Percentiles rank a stretch among this genome's conserved stretches.
Conservation (phyloP, 2,888 invertebrate species). For the Synergus umbraculus region DNA sequence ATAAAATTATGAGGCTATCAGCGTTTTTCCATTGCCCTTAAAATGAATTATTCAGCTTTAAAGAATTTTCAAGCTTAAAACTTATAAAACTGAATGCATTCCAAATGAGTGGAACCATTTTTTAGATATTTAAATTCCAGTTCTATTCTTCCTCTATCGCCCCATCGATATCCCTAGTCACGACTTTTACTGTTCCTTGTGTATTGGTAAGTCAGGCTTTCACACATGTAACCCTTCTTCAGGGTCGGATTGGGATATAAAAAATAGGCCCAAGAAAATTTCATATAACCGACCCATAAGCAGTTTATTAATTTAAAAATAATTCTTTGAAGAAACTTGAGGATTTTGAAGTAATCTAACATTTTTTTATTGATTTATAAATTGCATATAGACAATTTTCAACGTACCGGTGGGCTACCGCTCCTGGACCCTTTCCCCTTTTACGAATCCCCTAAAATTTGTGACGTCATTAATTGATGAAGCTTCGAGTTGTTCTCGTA, state of each 20-base stretch:
- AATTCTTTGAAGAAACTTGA: too few relatives aligned
- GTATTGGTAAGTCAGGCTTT: not conserved
- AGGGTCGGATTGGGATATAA: too few relatives aligned
- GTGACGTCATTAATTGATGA: conserved; percentile 20
- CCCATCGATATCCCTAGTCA: not conserved
- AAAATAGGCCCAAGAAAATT: too few relatives aligned
- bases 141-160: not conserved
- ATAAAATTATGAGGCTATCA: too few relatives aligned
- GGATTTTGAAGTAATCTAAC: too few relatives aligned
- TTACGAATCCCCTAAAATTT: conserved; percentile 8
- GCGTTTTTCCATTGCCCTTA: not conserved
- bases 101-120: not conserved
- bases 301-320: too few relatives aligned
- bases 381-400: too few relatives aligned
- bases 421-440: not conserved
- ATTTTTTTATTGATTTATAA: too few relatives aligned
- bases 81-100: too few relatives aligned
- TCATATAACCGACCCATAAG: too few relatives aligned
- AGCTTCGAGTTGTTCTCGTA: not conserved
- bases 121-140: conserved; percentile 1
- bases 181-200: conserved; percentile 2
- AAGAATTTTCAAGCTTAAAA: not conserved
- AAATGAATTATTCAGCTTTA: not conserved
- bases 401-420: too few relatives aligned
- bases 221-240: not conserved